Evolutionary conservation across 2,797 vertebrate genomes (phyloP), one percentile per base, ranked within the genome.

Genomic region (Tragelaphus oryx): DNA sequence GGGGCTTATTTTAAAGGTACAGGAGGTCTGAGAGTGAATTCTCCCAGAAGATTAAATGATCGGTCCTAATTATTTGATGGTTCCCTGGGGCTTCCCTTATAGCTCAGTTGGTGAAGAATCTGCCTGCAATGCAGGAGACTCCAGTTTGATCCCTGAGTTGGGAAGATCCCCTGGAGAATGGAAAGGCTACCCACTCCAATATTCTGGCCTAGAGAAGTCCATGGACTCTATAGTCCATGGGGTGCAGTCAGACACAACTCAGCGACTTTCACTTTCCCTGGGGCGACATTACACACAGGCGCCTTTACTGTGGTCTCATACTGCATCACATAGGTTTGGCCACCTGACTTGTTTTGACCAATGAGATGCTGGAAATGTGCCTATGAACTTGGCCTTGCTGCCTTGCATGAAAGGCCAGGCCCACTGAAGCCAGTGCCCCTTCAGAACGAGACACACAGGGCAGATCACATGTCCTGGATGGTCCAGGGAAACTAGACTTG

Each of bases 211-310:
- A 20, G n/a, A 65, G 62, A 65, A 65, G 33, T 33, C n/a, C n/a
- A 65, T 17, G 60, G 60, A 17, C 14, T 62, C 20, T 55, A 24
- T 24, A 55, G 54, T 57, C 55, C 55, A 26, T 11, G 10, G 55
- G 24, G 24, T 57, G 24, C 62, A 65, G 65, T 68, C 33, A 22
- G 65, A 22, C 65, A 22, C 18, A 3, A 22, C 33, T 37, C 18
- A 68, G 65, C 0, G 9, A 37, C 33, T 68, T 68, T 68, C 65
- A 22, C 5, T 37, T 37, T 37, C 33, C 12, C 65, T 37, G 9
- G 24, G 26, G 65, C 17, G 4, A 1, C 13, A 37, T 7, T 1
- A 28, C n/a, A 62, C 37, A 26, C 1, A 0, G 28, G 13, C 6
- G 12, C 4, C 44, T n/a, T 52, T 6, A 5, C 11, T 11, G 24